phyloP scores from a whole-genome alignment of 2,113 vertebrate genomes.

The Corvus moneduloides region DNA sequence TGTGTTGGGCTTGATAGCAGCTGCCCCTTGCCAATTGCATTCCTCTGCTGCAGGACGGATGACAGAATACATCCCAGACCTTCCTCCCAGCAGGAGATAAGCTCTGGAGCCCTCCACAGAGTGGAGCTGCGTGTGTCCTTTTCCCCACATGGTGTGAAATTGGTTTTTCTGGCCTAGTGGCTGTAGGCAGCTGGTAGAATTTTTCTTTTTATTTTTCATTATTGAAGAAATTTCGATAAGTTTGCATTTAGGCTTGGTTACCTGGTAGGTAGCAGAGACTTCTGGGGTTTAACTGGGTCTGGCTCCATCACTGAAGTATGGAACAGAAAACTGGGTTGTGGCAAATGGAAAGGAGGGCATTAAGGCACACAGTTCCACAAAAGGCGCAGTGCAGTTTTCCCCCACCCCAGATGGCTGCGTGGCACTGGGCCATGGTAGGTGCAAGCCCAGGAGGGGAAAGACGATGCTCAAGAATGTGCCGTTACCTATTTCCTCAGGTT shows the following conservation, averaged over 20 bases:
- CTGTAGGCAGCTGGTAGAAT: background rate
- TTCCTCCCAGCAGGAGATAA: background rate
- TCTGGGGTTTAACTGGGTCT: background rate
- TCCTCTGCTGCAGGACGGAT: background rate
- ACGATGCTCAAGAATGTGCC: background rate
- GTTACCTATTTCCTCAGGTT: background rate
- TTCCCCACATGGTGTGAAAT: background rate
- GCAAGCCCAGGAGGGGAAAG: background rate
- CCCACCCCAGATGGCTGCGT: background rate
- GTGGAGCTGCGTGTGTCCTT: background rate
- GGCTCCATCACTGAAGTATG: background rate
- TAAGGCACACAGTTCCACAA: background rate
- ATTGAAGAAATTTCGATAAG: background rate
- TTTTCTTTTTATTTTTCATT: background rate
- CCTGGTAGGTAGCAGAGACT: background rate
- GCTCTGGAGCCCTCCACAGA: background rate
- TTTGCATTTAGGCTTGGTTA: background rate
- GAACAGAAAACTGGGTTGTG: background rate
- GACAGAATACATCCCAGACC: conserved; percentile 10
- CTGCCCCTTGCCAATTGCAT: conserved; percentile 5
- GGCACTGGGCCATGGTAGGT: background rate
- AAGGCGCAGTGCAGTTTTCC: background rate
- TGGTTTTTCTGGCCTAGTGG: background rate
- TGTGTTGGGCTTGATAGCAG: conserved; percentile 24
- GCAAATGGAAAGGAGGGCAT: background rate